These are phyloP conservation scores for Frieseomelitta varia DNA, from an alignment of 1,140 invertebrate genomes.

Conservation along the genomic window DNA sequence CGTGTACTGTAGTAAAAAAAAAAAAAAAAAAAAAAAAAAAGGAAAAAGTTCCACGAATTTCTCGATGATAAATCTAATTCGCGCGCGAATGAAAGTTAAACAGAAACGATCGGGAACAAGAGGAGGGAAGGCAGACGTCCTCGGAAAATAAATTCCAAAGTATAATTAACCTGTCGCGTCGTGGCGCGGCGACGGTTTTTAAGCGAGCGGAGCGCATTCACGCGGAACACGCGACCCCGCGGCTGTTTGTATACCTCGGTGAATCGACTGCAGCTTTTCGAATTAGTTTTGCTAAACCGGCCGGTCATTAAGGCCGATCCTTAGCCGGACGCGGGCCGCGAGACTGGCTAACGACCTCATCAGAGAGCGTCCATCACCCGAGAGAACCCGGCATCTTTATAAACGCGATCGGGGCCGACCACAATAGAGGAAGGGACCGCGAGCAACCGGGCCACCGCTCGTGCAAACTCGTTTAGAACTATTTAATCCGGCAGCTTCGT, in stretches of 20 bases:
- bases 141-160: too few relatives aligned
- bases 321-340: constrained; percentile 14
- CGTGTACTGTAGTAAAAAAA: neutral
- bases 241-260: neutral
- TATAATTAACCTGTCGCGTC: too few relatives aligned
- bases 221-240: constrained; percentile 3
- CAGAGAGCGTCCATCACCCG: constrained; percentile 38
- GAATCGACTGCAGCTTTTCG: neutral
- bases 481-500: constrained; percentile 21
- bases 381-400: constrained; percentile 29
- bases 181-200: too few relatives aligned
- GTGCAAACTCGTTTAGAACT: constrained; percentile 16
- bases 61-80: too few relatives aligned
- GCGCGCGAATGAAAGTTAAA: too few relatives aligned
- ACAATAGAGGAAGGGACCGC: neutral
- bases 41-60: too few relatives aligned
- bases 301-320: constrained; percentile 44
- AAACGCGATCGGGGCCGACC: constrained; percentile 4
- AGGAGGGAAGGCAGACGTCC: too few relatives aligned
- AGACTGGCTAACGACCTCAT: constrained; percentile 46
- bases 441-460: neutral
- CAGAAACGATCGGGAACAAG: too few relatives aligned
- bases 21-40: too few relatives aligned
- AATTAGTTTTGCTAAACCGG: constrained; percentile 17
- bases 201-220: neutral